Evolutionary conservation across 2,113 vertebrate species (phyloP), one percentile per base, ranked within the genome.

Genomic region (Oplegnathus fasciatus): DNA sequence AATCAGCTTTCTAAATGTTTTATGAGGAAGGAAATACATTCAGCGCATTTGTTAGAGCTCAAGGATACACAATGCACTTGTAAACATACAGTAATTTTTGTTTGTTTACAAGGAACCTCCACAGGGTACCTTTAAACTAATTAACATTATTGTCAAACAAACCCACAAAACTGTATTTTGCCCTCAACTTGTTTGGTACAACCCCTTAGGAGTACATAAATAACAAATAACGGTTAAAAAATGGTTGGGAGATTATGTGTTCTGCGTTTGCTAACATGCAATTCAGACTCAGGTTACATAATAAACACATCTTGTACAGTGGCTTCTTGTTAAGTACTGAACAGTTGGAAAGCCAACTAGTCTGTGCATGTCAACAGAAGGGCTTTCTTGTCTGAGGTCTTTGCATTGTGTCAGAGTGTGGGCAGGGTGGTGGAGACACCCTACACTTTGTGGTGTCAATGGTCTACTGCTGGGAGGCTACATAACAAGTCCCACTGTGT

Each of bases 401-500:
- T 32, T 37, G 28, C 37, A 40, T 34, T 48, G 64, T 85, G 84
- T 86, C 77, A 82, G 71, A 67, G 50, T 71, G 54, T 34, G 68
- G 46, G 40, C 46, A 32, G 17, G 37, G 34, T 37, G 66, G 42
- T 69, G 67, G 22, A 86, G n/a, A 79, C 57, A 57, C 26, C 44
- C 15, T 40, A 48, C 37, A 66, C 68, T 86, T 84, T 73, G 69
- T 81, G 80, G 71, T 83, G 71, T 80, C 72, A 74, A 14, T 52
- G 42, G 52, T 83, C 78, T 50, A 17, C 68, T 81, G 61, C 64
- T 60, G 61, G 44, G 86, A 79, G 62, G 71, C 67, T 80, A 44
- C 70, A 77, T 91, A 92, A 93, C 80, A 85, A 89, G 86, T 72
- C 87, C 92, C 91, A 34, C 55, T 80, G 88, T 75, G 82, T 30